Conservation (phyloP, 2,113 vertebrate genomes). For the Notiomystis cincta region DNA sequence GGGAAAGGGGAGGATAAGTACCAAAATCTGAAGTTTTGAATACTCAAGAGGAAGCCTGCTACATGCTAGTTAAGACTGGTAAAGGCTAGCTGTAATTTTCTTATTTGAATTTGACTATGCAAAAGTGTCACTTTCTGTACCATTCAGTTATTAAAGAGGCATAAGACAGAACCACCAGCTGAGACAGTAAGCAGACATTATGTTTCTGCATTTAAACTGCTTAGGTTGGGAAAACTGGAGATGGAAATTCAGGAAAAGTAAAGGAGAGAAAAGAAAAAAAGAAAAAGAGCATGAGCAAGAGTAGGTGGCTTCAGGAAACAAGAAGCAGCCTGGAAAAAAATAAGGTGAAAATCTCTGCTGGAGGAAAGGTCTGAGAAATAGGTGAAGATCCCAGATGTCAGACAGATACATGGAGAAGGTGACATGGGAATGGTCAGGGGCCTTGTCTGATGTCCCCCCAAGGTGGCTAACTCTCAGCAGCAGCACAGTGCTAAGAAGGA, state of each 20-base stretch:
- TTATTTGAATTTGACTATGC: neutral
- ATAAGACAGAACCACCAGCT: neutral
- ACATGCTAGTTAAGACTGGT: neutral
- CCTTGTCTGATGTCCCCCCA: neutral
- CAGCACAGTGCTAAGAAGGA: neutral
- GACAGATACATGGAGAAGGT: neutral
- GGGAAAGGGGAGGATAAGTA: neutral
- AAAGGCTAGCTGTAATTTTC: neutral
- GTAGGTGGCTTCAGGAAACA: neutral
- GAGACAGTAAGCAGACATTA: neutral
- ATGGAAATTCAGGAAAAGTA: neutral
- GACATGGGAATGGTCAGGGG: neutral
- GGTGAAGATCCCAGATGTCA: neutral
- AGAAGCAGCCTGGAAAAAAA: neutral
- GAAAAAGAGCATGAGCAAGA: no score
- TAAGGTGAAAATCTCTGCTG: neutral
- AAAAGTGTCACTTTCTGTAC: neutral
- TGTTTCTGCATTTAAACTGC: neutral
- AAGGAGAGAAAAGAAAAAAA: rapidly evolving
- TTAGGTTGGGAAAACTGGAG: neutral
- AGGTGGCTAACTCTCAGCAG: neutral
- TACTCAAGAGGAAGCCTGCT: neutral
- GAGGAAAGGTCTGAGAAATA: neutral
- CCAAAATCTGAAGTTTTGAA: neutral
- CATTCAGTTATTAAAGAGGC: neutral